Percentiles rank a stretch among this genome's conserved stretches.
Conservation (phyloP, 1,140 invertebrate species). For the Lysiphlebus fabarum region DNA sequence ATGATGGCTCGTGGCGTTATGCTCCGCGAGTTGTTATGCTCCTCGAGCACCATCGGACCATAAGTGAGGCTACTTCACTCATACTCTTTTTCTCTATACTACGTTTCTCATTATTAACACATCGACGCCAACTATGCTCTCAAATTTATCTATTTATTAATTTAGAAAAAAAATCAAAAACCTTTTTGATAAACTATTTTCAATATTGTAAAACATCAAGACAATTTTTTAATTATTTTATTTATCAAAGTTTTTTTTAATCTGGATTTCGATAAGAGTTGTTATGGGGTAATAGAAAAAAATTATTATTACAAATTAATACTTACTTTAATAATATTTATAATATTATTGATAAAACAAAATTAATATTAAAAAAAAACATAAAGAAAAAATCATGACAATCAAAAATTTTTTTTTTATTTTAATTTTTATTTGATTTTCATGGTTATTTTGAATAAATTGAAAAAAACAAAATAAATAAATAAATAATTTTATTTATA, state of each 20-base stretch:
- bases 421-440: too few relatives aligned
- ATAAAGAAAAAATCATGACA: too few relatives aligned
- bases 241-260: background rate
- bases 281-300: too few relatives aligned
- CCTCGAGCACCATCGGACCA: constrained; percentile 53
- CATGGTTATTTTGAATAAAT: too few relatives aligned
- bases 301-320: too few relatives aligned
- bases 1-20: constrained; percentile 56
- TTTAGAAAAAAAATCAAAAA: background rate
- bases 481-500: too few relatives aligned
- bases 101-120: constrained; percentile 53
- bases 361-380: too few relatives aligned
- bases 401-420: too few relatives aligned
- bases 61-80: constrained; percentile 53
- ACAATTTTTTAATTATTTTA: background rate
- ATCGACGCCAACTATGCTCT: constrained; percentile 44
- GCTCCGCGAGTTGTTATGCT: constrained; percentile 54
- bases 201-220: background rate
- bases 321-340: too few relatives aligned
- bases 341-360: too few relatives aligned
- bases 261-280: too few relatives aligned
- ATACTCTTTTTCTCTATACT: constrained; percentile 37
- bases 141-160: constrained; percentile 16
- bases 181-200: constrained; percentile 1
- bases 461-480: too few relatives aligned